Evolutionary conservation across 1,140 invertebrate genomes (phyloP).

Genomic region (Chelonus insularis): DNA sequence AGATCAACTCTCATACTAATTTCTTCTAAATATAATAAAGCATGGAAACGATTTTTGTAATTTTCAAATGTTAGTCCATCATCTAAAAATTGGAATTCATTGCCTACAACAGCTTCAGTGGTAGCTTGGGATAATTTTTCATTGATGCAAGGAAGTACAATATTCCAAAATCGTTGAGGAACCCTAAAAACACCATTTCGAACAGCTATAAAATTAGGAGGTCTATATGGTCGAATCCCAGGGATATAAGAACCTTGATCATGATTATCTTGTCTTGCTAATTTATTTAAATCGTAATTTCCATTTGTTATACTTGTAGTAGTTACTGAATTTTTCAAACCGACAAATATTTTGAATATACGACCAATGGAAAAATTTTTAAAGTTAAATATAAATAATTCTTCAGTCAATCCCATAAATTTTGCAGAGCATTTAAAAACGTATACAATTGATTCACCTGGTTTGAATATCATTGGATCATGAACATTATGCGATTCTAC

Average conservation of each 20-base stretch:
- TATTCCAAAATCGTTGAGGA: slow-evolving; percentile 62
- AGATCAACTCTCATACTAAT: slow-evolving; percentile 67
- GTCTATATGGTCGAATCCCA: slow-evolving; percentile 63
- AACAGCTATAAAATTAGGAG: slow-evolving; percentile 62
- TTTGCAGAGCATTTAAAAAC: slow-evolving; percentile 58
- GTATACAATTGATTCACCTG: slow-evolving; percentile 45
- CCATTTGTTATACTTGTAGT: slow-evolving; percentile 34
- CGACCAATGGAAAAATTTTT: slow-evolving; percentile 63
- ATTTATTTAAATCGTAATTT: slow-evolving; percentile 46
- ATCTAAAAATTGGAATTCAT: slow-evolving; percentile 57
- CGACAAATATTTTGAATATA: slow-evolving; percentile 59
- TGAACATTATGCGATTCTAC: slow-evolving; percentile 39
- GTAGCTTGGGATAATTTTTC: slow-evolving; percentile 49
- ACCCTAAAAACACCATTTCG: slow-evolving; percentile 61
- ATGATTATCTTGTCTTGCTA: slow-evolving; percentile 45
- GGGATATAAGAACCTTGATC: slow-evolving; percentile 56
- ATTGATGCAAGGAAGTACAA: slow-evolving; percentile 54
- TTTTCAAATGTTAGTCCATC: slow-evolving; percentile 60
- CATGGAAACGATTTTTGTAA: slow-evolving; percentile 70
- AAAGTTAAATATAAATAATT: slow-evolving; percentile 65
- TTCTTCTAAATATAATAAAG: slow-evolving; percentile 80
- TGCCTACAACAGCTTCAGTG: slow-evolving; percentile 46
- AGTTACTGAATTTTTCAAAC: slow-evolving; percentile 34
- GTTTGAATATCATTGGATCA: slow-evolving; percentile 41
- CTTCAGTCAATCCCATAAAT: slow-evolving; percentile 64